These are phyloP conservation scores for Delphinus delphis DNA, from an alignment of 2,113 vertebrate genomes.

Conservation along the genomic window DNA sequence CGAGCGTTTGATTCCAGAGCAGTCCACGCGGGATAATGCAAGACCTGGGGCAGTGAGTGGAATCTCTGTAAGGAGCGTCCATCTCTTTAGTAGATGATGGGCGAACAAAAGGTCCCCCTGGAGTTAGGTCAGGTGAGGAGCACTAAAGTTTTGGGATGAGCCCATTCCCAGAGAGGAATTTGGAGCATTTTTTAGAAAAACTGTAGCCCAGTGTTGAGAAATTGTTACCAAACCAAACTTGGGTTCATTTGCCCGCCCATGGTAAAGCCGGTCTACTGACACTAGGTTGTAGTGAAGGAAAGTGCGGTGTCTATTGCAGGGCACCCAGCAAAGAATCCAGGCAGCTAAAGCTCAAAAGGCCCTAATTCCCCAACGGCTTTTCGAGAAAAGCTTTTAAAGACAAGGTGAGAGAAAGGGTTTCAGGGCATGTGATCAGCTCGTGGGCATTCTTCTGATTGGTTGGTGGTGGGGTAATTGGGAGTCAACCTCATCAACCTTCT, in stretches of 20 bases:
- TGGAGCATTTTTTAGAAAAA: background rate
- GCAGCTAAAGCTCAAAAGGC: background rate
- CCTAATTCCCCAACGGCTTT: background rate
- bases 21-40: background rate
- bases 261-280: background rate
- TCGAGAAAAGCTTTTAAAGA: background rate
- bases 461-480: background rate
- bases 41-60: background rate
- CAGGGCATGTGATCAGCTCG: background rate
- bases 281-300: background rate
- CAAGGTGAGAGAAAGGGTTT: background rate
- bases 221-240: background rate
- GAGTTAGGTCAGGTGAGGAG: background rate
- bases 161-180: background rate
- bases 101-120: background rate
- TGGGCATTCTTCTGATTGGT: background rate
- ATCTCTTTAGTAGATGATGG: background rate
- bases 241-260: no score
- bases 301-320: background rate
- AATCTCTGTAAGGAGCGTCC: background rate
- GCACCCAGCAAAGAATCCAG: background rate
- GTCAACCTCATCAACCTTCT: background rate
- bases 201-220: background rate
- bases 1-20: background rate
- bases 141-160: background rate